Conservation (phyloP, 1,140 invertebrate species). For the Hydropsyche tenuis region DNA sequence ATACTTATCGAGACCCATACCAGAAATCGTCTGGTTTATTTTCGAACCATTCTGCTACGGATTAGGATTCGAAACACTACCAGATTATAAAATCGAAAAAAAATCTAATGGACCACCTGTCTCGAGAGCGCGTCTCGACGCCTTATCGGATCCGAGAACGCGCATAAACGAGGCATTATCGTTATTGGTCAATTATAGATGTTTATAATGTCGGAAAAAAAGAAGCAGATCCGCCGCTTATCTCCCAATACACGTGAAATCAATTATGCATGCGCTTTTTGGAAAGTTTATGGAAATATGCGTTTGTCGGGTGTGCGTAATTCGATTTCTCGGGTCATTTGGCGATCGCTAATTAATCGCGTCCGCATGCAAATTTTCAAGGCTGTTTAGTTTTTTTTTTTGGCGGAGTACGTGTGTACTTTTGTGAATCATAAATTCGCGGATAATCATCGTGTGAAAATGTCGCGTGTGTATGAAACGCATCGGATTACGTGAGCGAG, state of each 20-base stretch:
- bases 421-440: constrained; percentile 11
- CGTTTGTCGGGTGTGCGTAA: not conserved
- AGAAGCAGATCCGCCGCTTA: too few species aligned
- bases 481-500: not conserved
- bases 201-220: too few species aligned
- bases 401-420: not conserved
- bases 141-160: too few species aligned
- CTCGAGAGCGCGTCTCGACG: too few species aligned
- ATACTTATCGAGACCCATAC: too few species aligned
- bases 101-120: too few species aligned
- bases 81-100: too few species aligned
- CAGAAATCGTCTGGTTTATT: too few species aligned
- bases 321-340: constrained; percentile 7
- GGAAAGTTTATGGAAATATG: not conserved
- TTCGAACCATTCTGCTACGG: too few species aligned
- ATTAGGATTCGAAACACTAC: too few species aligned
- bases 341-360: not conserved
- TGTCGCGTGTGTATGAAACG: not conserved
- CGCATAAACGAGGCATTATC: too few species aligned
- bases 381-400: not conserved
- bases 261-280: not conserved
- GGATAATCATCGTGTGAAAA: constrained; percentile 15
- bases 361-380: not conserved
- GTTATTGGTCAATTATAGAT: too few species aligned
- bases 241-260: not conserved